These are phyloP conservation scores for Poecilia picta DNA, from an alignment of 2,797 vertebrate species.

Conservation along the genomic window DNA sequence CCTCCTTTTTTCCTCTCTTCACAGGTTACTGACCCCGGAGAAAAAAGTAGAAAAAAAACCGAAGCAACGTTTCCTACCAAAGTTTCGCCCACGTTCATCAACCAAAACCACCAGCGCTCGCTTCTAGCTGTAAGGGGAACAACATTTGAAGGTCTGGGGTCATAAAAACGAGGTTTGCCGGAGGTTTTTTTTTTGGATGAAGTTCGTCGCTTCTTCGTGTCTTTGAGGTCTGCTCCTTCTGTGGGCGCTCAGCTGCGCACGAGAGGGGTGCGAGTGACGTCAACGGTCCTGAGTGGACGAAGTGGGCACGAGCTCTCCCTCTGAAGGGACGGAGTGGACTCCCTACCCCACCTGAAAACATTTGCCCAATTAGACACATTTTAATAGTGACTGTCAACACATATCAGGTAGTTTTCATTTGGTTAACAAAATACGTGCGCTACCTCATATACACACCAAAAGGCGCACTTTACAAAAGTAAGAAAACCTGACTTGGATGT, in stretches of 20 bases:
- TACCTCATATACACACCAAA: no score
- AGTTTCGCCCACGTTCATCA: conserved; percentile 31
- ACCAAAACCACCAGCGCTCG: conserved; percentile 59
- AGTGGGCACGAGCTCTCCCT: conserved; percentile 13
- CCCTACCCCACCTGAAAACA: background rate
- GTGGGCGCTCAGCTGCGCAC: conserved; percentile 12
- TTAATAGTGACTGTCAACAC: background rate
- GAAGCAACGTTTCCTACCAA: conserved; percentile 15
- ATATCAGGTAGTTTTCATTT: background rate
- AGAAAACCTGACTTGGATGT: background rate
- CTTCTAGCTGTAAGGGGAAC: conserved; percentile 36
- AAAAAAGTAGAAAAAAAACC: conserved; percentile 10
- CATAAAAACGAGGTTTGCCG: conserved; percentile 1
- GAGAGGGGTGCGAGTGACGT: conserved; percentile 27
- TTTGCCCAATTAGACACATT: background rate
- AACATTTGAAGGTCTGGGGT: conserved; percentile 52
- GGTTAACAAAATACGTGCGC: background rate
- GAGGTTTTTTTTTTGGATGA: conserved; percentile 22
- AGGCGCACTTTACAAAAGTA: background rate
- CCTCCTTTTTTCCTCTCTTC: conserved; percentile 31
- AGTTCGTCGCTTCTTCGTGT: conserved; percentile 6
- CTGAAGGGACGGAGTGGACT: conserved; percentile 18
- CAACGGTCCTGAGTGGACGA: conserved; percentile 24
- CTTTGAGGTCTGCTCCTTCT: conserved; percentile 2
- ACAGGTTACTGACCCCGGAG: conserved; percentile 74